A percentile compares a stretch with the other conserved stretches of the same genome.
Conservation (phyloP, 2,113 vertebrate species). For the Poicephalus meyeri region DNA sequence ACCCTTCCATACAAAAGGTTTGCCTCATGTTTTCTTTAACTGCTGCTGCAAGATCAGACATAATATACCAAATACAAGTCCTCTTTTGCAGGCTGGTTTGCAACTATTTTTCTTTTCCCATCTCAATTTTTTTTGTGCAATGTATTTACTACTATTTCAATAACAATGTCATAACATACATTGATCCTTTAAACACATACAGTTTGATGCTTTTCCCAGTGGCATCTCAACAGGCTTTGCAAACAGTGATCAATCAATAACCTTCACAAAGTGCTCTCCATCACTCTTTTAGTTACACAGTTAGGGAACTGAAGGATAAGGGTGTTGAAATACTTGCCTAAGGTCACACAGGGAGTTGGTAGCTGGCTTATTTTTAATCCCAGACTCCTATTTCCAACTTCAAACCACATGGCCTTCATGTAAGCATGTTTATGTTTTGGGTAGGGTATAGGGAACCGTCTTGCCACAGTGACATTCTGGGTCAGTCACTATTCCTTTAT, state of each 20-base stretch:
- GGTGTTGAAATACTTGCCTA: background rate
- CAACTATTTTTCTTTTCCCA: background rate
- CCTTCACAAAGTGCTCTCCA: background rate
- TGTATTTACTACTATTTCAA: background rate
- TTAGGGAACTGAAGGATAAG: background rate
- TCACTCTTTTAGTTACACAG: background rate
- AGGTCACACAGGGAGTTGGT: background rate
- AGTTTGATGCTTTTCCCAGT: background rate
- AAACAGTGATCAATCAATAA: conserved; percentile 21
- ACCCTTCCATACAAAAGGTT: background rate
- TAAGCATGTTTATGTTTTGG: conserved; percentile 42
- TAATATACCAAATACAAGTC: background rate
- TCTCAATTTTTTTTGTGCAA: background rate
- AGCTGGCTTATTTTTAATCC: background rate
- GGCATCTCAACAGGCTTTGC: background rate
- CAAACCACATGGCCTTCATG: background rate
- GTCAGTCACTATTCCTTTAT: conserved; percentile 54
- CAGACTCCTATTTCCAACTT: background rate
- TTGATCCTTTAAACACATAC: background rate
- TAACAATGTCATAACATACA: background rate
- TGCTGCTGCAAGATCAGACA: background rate
- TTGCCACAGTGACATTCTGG: conserved; percentile 54
- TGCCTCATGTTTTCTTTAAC: background rate
- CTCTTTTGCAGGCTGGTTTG: background rate
- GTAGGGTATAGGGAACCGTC: conserved; percentile 26